A percentile compares a stretch with the other conserved stretches of the same genome.
Conservation (phyloP, 2,113 vertebrate genomes). For the Pelobates fuscus region DNA sequence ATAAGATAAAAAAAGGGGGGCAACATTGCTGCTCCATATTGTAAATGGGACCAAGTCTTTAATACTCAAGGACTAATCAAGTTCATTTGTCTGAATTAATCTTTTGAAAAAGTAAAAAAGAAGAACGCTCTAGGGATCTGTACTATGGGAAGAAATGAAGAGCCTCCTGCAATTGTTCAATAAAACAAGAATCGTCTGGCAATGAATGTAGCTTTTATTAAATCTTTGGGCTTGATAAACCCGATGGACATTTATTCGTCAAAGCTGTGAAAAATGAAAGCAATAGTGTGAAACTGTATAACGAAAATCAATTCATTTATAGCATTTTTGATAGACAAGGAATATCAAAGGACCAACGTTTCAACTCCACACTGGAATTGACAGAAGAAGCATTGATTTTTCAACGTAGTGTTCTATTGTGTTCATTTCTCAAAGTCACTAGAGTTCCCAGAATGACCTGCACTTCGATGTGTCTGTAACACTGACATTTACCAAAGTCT, state of each 20-base stretch:
- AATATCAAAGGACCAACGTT: constrained; percentile 6
- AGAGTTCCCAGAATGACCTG: constrained; percentile 6
- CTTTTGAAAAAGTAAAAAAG: constrained; percentile 29
- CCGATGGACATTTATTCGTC: constrained; percentile 18
- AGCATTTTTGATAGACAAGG: constrained; percentile 16
- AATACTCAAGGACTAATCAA: constrained; percentile 46
- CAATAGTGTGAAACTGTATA: constrained; percentile 18
- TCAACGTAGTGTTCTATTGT: constrained; percentile 7
- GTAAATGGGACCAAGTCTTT: constrained; percentile 15
- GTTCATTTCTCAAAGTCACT: constrained; percentile 33
- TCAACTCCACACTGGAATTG: constrained; percentile 14
- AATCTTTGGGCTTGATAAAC: constrained; percentile 42
- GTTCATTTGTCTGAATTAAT: constrained; percentile 41
- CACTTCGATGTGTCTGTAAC: constrained; percentile 2
- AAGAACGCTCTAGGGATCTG: constrained; percentile 11
- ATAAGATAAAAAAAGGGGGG: too few relatives aligned
- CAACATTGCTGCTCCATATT: background rate
- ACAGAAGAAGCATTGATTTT: constrained; percentile 45
- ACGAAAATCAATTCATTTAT: constrained; percentile 40
- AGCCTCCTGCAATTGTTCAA: constrained; percentile 3
- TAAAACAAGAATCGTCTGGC: constrained; percentile 6
- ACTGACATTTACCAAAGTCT: background rate
- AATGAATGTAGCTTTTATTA: constrained; percentile 12
- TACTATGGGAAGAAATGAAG: constrained; percentile 16
- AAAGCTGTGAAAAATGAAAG: constrained; percentile 37